A percentile compares a stretch with the other conserved stretches of the same genome.
phyloP scores from a whole-genome alignment of 2,888 invertebrate genomes.

The Tiphia femorata region DNA sequence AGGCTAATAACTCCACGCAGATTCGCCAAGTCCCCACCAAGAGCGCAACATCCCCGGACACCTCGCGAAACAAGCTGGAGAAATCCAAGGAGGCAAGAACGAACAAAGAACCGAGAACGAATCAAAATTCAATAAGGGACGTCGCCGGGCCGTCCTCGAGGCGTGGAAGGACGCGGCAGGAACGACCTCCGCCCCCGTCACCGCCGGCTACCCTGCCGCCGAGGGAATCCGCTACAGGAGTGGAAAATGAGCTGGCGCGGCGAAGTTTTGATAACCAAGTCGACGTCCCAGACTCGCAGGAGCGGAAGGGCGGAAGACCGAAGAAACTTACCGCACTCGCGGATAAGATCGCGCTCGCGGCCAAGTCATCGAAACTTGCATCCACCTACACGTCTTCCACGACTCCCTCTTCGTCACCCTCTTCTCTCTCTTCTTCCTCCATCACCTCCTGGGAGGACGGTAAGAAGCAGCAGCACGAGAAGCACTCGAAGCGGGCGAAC shows the following conservation, averaged over 20 bases:
- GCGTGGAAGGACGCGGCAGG: conserved; percentile 8
- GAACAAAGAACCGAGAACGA: conserved; percentile 11
- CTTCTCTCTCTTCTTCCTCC: too few species aligned
- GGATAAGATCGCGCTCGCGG: conserved; percentile 1
- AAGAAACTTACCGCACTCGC: too few species aligned
- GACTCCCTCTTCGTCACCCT: too few species aligned
- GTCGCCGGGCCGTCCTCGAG: conserved; percentile 14
- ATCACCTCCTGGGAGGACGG: too few species aligned
- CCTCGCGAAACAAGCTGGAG: not conserved
- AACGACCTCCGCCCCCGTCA: not conserved
- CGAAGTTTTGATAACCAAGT: conserved; percentile 39
- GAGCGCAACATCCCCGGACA: conserved; percentile 18
- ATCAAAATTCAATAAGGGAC: conserved; percentile 36
- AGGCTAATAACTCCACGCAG: too few species aligned
- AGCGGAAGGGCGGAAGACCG: conserved; percentile 16
- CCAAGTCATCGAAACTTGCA: conserved; percentile 20
- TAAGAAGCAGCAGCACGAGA: conserved; percentile 12
- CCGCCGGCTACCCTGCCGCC: not conserved
- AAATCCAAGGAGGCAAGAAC: conserved; percentile 10
- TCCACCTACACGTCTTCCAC: too few species aligned
- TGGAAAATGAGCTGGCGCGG: too few species aligned
- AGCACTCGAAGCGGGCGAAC: conserved; percentile 20
- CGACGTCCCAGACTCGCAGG: too few species aligned
- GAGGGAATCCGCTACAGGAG: too few species aligned
- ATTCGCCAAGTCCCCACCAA: conserved; percentile 37